These are phyloP conservation scores for Chromobotia macracanthus DNA, from an alignment of 2,797 vertebrate species.

Conservation along the genomic window DNA sequence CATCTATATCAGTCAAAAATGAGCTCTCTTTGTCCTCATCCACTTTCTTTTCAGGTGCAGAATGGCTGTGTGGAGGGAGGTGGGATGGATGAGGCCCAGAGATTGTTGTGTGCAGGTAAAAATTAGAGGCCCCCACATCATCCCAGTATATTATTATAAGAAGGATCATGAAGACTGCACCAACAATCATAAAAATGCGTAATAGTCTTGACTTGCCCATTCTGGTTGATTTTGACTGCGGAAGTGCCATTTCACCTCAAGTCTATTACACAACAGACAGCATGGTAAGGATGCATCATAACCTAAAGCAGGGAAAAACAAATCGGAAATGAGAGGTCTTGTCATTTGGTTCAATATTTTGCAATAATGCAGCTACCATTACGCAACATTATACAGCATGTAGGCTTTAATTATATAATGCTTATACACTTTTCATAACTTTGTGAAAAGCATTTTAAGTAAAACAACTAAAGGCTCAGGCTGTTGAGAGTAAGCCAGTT, in stretches of 20 bases:
- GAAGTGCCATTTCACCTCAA: constrained; percentile 64
- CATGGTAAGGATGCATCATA: constrained; percentile 37
- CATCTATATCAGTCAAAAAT: constrained; percentile 82
- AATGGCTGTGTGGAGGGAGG: constrained; percentile 62
- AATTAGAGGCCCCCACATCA: constrained; percentile 86
- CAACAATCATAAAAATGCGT: constrained; percentile 87
- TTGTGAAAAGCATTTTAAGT: constrained; percentile 46
- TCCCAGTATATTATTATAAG: constrained; percentile 98
- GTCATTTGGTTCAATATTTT: neutral
- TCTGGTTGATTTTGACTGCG: constrained; percentile 64
- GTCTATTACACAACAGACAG: constrained; percentile 65
- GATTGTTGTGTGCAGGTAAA: constrained; percentile 86
- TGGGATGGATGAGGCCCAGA: constrained; percentile 79
- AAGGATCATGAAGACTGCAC: constrained; percentile 91
- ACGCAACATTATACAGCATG: neutral
- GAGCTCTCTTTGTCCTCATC: constrained; percentile 66
- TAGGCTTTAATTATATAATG: neutral
- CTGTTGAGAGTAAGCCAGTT: constrained; percentile 53
- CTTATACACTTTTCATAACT: neutral
- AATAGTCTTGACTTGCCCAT: constrained; percentile 92
- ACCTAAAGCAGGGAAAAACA: constrained; percentile 45
- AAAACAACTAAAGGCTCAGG: constrained; percentile 59
- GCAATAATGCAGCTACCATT: neutral
- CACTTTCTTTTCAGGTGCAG: constrained; percentile 55
- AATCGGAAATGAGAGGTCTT: constrained; percentile 27